These are phyloP conservation scores for Okapia johnstoni DNA, from an alignment of 2,113 vertebrate species.

Conservation along the genomic window DNA sequence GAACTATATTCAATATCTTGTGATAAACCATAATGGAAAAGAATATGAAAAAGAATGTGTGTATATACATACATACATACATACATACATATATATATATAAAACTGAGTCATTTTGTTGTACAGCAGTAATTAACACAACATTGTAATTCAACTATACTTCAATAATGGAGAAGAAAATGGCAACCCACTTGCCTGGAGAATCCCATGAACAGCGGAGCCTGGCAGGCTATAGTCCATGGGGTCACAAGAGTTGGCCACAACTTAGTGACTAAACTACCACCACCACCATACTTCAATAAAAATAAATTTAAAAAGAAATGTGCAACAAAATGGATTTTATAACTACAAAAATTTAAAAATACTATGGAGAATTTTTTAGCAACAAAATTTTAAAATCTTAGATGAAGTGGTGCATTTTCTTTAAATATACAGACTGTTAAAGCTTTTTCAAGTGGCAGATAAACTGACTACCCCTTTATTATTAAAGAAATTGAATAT, in stretches of 20 bases:
- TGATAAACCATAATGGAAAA: background rate
- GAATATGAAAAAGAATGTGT: background rate
- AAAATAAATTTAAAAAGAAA: background rate
- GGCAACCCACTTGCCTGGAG: background rate
- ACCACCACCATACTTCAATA: background rate
- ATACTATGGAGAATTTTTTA: background rate
- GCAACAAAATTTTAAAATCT: background rate
- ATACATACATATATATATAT: background rate
- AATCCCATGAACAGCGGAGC: background rate
- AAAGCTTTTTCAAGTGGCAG: background rate
- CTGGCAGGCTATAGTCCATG: background rate
- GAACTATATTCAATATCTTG: background rate
- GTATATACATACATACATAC: fast-evolving
- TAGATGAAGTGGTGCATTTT: background rate
- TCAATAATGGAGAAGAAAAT: background rate
- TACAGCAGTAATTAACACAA: background rate
- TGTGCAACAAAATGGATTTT: background rate
- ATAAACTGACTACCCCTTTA: background rate
- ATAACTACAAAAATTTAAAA: background rate
- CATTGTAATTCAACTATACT: background rate
- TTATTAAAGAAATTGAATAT: background rate
- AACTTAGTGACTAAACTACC: background rate
- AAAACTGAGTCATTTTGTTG: background rate
- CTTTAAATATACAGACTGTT: background rate
- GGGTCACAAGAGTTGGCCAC: background rate